A percentile compares a stretch with the other conserved stretches of the same genome.
Evolutionary conservation across 2,113 vertebrate species (phyloP).

Genomic region (Emydocephalus ijimae): DNA sequence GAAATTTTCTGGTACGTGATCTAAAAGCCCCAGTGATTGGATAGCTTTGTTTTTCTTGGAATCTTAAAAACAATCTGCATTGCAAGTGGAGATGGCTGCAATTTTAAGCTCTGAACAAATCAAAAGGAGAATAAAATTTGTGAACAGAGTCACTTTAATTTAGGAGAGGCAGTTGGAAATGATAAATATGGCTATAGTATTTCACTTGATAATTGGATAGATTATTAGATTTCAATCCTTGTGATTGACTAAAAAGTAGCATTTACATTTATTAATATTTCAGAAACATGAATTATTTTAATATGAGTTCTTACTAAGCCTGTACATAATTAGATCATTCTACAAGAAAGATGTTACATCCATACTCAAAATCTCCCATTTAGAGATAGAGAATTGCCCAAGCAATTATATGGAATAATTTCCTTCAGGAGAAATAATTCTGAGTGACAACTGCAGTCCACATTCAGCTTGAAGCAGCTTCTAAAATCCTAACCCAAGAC

Average conservation of each 20-base stretch:
- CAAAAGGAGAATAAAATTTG: background rate
- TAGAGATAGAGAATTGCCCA: background rate
- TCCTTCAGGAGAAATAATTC: background rate
- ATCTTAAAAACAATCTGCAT: background rate
- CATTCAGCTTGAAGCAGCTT: constrained; percentile 18
- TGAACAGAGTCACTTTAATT: background rate
- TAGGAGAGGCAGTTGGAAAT: background rate
- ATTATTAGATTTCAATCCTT: background rate
- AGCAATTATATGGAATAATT: background rate
- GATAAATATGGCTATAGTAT: background rate
- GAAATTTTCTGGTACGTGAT: background rate
- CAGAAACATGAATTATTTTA: background rate
- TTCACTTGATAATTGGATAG: background rate
- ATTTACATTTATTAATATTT: background rate
- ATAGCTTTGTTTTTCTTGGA: background rate
- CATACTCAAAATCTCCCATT: background rate
- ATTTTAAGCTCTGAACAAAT: background rate
- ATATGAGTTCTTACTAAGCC: background rate
- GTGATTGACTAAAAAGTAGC: background rate
- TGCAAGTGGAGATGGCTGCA: background rate
- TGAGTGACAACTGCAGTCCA: constrained; percentile 56
- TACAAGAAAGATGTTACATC: background rate
- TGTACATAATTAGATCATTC: background rate
- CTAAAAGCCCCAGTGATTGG: background rate
- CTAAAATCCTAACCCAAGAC: rapidly evolving